Percentiles rank a stretch among this genome's conserved stretches.
Evolutionary conservation across 2,888 invertebrate genomes (phyloP).

Genomic region (Pterostichus niger): DNA sequence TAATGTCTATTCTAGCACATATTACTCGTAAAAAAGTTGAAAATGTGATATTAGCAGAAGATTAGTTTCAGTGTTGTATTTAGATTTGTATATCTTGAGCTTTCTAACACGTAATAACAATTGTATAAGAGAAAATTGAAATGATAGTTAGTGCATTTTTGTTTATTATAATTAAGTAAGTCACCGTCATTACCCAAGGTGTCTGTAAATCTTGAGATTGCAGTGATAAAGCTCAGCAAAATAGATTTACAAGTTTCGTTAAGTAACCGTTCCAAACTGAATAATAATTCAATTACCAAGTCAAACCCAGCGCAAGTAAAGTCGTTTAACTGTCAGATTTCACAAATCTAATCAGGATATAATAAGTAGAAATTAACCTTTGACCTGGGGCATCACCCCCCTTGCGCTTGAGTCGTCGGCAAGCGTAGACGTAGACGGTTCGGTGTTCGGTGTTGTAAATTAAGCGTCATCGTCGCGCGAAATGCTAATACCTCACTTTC

Average conservation of each 20-base stretch:
- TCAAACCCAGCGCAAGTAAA: constrained; percentile 43
- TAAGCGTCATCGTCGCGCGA: constrained; percentile 34
- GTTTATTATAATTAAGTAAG: no score
- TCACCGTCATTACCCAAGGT: no score
- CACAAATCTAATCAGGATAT: constrained; percentile 59
- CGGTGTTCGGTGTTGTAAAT: constrained; percentile 5
- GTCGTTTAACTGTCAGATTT: constrained; percentile 56
- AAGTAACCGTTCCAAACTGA: constrained; percentile 23
- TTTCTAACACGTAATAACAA: no score
- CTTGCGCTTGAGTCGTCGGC: neutral
- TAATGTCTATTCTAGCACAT: no score
- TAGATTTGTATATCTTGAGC: no score
- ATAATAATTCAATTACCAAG: constrained; percentile 35
- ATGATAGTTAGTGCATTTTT: no score
- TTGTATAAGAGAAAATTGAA: no score
- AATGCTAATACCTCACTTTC: constrained; percentile 44
- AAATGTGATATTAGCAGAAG: no score
- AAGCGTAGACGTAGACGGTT: neutral
- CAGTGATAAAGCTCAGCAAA: neutral
- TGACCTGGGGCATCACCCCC: constrained; percentile 28
- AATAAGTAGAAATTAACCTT: constrained; percentile 60
- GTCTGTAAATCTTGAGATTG: no score
- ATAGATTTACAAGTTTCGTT: constrained; percentile 36
- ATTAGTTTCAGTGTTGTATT: no score
- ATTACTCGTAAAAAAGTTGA: no score